These are phyloP conservation scores for Mobula birostris DNA, from an alignment of 2,113 vertebrate genomes.

Conservation along the genomic window DNA sequence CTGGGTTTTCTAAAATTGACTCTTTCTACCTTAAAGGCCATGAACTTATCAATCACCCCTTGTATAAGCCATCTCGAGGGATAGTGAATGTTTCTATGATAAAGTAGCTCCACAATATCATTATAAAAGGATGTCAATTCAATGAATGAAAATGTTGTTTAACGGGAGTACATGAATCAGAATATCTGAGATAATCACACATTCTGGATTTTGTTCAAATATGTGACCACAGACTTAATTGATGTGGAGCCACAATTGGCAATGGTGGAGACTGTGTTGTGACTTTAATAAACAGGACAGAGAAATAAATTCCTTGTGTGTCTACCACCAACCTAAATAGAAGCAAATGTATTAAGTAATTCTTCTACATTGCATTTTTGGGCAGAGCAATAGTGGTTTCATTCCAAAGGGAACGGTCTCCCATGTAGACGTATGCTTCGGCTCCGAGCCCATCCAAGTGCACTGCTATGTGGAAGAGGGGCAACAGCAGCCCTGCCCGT, in stretches of 20 bases:
- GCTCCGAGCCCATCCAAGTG: not conserved
- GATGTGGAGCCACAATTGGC: conserved; percentile 22
- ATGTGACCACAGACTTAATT: conserved; percentile 19
- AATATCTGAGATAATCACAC: not conserved
- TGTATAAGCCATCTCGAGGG: not conserved
- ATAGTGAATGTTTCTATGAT: not conserved
- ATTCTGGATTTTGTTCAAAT: not conserved
- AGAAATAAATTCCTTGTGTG: conserved; percentile 20
- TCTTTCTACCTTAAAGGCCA: no score
- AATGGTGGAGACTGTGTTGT: not conserved
- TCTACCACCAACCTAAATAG: conserved; percentile 15
- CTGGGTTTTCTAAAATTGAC: no score
- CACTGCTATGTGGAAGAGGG: not conserved
- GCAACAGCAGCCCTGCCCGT: not conserved
- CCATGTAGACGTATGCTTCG: not conserved
- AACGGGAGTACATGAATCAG: not conserved
- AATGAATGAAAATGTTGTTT: not conserved
- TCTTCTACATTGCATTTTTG: conserved; percentile 13
- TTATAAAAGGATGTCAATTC: not conserved
- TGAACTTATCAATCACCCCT: no score
- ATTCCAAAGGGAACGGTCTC: conserved; percentile 12
- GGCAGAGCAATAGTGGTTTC: not conserved
- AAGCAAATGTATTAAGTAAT: conserved; percentile 27
- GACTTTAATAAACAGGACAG: conserved; percentile 20
- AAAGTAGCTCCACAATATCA: not conserved